Percentiles rank a stretch among this genome's conserved stretches.
Conservation (phyloP, 1,140 invertebrate species). For the Drosophila navojoa region DNA sequence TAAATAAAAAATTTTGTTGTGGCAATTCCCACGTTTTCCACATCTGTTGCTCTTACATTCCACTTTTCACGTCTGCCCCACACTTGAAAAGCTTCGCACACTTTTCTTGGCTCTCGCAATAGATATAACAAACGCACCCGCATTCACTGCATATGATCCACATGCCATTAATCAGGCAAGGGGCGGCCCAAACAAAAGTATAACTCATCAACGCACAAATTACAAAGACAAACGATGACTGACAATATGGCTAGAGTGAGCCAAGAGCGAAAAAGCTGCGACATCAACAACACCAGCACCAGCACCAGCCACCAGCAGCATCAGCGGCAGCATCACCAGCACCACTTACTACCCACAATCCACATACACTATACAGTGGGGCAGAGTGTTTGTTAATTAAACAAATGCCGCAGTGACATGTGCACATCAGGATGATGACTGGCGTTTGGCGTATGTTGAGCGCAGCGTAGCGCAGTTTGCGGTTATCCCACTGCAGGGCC, state of each 20-base stretch:
- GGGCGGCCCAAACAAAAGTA: conserved; percentile 55
- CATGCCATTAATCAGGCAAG: conserved; percentile 69
- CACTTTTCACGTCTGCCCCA: conserved; percentile 3
- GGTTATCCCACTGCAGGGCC: conserved; percentile 41
- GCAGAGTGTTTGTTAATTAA: conserved; percentile 77
- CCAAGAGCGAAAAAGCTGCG: conserved; percentile 32
- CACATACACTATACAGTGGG: conserved; percentile 31
- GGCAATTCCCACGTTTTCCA: not conserved
- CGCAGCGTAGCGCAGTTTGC: conserved; percentile 37
- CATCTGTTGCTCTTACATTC: not conserved
- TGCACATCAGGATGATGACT: conserved; percentile 79
- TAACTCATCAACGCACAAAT: conserved; percentile 80
- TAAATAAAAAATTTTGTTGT: not conserved
- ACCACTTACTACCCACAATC: conserved; percentile 74
- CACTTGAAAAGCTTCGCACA: conserved; percentile 10
- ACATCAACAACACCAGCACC: not conserved
- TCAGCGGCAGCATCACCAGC: conserved; percentile 45
- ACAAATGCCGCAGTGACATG: conserved; percentile 82
- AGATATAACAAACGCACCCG: conserved; percentile 52
- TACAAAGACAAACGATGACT: conserved; percentile 80
- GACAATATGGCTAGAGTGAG: conserved; percentile 57
- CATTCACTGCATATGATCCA: conserved; percentile 50
- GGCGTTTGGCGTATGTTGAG: conserved; percentile 39
- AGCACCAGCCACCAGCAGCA: conserved; percentile 17
- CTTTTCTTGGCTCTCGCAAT: not conserved